Base-by-base conservation (phyloP, 2,888 invertebrate genomes). In the Aethes cnicana region DNA sequence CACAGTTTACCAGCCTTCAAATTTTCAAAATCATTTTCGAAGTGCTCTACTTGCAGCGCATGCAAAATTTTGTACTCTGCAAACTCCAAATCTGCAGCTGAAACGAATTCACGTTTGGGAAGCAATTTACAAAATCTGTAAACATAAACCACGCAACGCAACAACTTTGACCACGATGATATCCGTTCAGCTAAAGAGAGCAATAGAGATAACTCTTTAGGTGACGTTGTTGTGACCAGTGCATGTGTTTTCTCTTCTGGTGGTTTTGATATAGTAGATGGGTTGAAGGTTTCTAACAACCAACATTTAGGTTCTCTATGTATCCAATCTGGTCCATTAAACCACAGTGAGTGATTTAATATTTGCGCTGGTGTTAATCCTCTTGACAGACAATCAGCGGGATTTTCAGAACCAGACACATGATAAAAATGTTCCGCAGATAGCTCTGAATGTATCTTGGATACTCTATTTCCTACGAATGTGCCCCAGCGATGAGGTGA, bases 321-420 rank as follows among this genome's bases (percentile, higher is more conserved):
- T 11, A 25, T 16, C 46, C 46, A 53, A 8, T 12, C 11, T 4
- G 47, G 36, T 6, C 53, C 47, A 5, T n/a, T n/a, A 9, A 42
- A 47, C 53, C 53, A 53, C 4, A 53, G 28, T 5, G 47, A 42
- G 9, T 53, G 53, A 9, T 20, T 17, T 8, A 30, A 16, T 18
- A 52, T 7, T 33, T 52, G 52, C 12, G 39, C 21, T 6, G 44
- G 46, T 1, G 46, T 25, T 21, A 52, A 14, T 2, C 52, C 52
- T 17, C 52, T 37, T 7, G 52, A 46, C 20, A 46, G 7, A 17
- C 46, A 46, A 33, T 47, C 41, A 17, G 32, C 32, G 3, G 50
- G 50, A 25, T 50, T 50, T 12, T 50, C 35, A 4, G 9, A 20
- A n/a, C 52, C 52, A 1, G 44, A 11, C 4, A 52, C 37, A 18